These are phyloP conservation scores for Calidris pugnax DNA, from an alignment of 2,113 vertebrate species.

Conservation along the genomic window DNA sequence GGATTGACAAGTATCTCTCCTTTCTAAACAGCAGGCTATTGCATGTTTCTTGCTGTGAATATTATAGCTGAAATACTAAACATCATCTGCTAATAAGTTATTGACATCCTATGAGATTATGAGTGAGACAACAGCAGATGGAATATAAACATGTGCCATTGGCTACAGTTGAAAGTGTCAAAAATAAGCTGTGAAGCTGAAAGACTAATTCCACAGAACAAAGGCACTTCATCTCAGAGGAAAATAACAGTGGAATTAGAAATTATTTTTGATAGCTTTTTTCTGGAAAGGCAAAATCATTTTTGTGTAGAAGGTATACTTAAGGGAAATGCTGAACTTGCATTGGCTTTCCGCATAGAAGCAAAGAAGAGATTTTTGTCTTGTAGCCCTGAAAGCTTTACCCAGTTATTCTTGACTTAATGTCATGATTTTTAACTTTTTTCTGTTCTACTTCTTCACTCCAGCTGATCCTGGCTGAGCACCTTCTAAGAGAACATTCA, in stretches of 20 bases:
- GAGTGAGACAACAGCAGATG: not conserved
- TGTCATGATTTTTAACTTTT: not conserved
- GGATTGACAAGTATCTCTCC: not conserved
- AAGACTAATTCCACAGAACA: not conserved
- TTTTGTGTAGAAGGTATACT: not conserved
- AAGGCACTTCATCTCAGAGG: not conserved
- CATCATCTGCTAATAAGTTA: not conserved
- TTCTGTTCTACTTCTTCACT: not conserved
- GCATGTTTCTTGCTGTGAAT: not conserved
- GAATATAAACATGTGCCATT: not conserved
- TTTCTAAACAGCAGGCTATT: not conserved
- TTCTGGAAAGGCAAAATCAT: not conserved
- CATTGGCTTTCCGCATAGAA: not conserved
- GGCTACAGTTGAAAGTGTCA: not conserved
- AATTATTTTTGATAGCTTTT: not conserved
- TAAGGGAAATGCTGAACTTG: not conserved
- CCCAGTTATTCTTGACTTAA: not conserved
- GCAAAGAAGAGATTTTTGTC: not conserved
- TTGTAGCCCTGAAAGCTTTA: not conserved
- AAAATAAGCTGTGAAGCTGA: not conserved
- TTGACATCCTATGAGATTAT: not conserved
- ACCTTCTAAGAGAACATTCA: not conserved
- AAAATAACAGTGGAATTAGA: not conserved
- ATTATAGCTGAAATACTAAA: not conserved
- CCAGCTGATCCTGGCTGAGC: not conserved